phyloP scores from a whole-genome alignment of 2,797 vertebrate species.

The Parauchenoglanis punctatus region DNA sequence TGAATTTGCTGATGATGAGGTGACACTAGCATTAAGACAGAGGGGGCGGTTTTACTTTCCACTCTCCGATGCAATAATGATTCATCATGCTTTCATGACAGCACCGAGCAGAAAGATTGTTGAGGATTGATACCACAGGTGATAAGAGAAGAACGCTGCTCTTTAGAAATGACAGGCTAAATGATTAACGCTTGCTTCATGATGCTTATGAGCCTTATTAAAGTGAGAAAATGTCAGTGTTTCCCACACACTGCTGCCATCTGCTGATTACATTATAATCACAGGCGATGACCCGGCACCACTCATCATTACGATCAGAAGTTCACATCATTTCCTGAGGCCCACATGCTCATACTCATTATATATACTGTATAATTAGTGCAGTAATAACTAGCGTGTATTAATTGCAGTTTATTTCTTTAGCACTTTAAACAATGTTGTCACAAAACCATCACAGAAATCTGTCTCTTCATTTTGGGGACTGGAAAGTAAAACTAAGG shows the following conservation, averaged over 20 bases:
- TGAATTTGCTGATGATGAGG: neutral
- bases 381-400: neutral
- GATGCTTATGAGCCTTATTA: slow-evolving; percentile 11
- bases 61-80: neutral
- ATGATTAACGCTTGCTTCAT: neutral
- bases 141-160: neutral
- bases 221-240: neutral
- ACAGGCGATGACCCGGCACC: neutral
- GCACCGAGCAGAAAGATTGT: neutral
- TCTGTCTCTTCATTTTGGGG: neutral
- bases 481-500: neutral
- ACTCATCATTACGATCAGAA: neutral
- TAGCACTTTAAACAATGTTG: neutral
- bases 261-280: slow-evolving; percentile 27
- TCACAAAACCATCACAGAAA: neutral
- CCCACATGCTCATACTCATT: neutral
- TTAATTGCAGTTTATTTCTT: neutral
- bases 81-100: neutral
- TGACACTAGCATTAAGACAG: neutral
- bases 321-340: neutral
- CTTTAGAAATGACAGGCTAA: neutral
- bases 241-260: slow-evolving; percentile 27
- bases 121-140: slow-evolving; percentile 1
- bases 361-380: neutral
- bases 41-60: neutral